A percentile compares a stretch with the other conserved stretches of the same genome.
These are phyloP conservation scores for Pseudanteris insignis DNA, from an alignment of 2,888 invertebrate species.

Conservation along the genomic window DNA sequence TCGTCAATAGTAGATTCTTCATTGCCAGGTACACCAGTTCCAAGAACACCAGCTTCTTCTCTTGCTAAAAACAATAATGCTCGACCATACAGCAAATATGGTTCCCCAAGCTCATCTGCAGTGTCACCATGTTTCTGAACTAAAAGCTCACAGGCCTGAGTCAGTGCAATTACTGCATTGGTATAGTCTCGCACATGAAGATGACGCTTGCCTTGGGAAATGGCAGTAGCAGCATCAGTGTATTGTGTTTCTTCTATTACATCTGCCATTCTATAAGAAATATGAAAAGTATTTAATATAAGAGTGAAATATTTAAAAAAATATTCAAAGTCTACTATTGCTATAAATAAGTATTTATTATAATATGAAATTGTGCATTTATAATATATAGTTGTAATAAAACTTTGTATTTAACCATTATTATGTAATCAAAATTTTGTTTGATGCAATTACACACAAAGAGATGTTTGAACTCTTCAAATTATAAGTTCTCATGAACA, in stretches of 20 bases:
- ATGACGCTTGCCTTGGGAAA: constrained; percentile 80
- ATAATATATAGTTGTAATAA: too few species aligned
- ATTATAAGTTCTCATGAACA: too few species aligned
- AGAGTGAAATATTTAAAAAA: too few species aligned
- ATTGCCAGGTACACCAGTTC: constrained; percentile 75
- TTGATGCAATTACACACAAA: too few species aligned
- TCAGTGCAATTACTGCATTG: constrained; percentile 78
- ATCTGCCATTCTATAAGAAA: constrained; percentile 77
- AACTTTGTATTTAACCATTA: too few species aligned
- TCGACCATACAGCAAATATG: constrained; percentile 84
- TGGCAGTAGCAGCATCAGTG: constrained; percentile 70
- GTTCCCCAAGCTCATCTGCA: constrained; percentile 87
- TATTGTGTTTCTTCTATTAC: constrained; percentile 65
- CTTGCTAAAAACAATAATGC: constrained; percentile 85
- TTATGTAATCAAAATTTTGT: too few species aligned
- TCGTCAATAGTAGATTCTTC: constrained; percentile 70
- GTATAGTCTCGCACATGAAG: constrained; percentile 80
- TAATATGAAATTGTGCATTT: too few species aligned
- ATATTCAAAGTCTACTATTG: too few species aligned
- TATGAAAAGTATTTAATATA: too few species aligned
- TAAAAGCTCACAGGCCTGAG: constrained; percentile 77
- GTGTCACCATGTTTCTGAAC: constrained; percentile 82
- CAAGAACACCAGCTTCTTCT: constrained; percentile 86
- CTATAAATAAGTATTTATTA: too few species aligned
- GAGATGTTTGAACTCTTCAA: too few species aligned